Evolutionary conservation across 2,888 invertebrate genomes (phyloP).

Genomic region (Mactromeris polynyma): DNA sequence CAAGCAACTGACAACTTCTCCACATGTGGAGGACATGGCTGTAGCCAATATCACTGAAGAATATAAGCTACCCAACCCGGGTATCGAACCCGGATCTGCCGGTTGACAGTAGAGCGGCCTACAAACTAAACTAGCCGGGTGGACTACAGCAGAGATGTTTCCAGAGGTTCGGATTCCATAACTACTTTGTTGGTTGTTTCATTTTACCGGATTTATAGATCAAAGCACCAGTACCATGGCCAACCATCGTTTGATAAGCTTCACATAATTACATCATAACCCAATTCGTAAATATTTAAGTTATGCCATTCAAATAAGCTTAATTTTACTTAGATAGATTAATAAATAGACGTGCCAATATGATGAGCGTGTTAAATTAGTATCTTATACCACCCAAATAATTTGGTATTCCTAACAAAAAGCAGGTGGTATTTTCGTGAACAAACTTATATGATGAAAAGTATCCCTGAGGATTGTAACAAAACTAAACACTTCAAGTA

Average conservation of each 20-base stretch:
- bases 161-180: background rate
- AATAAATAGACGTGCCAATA: background rate
- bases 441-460: background rate
- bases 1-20: no score
- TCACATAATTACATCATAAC: background rate
- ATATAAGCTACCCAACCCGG: no score
- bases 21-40: no score
- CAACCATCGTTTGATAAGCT: background rate
- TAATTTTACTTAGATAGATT: background rate
- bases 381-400: background rate
- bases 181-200: background rate
- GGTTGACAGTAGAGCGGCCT: no score
- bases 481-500: no score
- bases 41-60: no score
- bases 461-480: background rate
- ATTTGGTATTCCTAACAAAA: background rate
- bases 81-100: no score
- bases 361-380: background rate
- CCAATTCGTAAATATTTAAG: background rate
- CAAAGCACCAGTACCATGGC: background rate
- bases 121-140: no score
- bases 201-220: background rate
- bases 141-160: no score
- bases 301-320: background rate
- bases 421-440: background rate